Base-by-base conservation (phyloP, 2,113 vertebrate genomes). In the Macquaria ambigua region DNA sequence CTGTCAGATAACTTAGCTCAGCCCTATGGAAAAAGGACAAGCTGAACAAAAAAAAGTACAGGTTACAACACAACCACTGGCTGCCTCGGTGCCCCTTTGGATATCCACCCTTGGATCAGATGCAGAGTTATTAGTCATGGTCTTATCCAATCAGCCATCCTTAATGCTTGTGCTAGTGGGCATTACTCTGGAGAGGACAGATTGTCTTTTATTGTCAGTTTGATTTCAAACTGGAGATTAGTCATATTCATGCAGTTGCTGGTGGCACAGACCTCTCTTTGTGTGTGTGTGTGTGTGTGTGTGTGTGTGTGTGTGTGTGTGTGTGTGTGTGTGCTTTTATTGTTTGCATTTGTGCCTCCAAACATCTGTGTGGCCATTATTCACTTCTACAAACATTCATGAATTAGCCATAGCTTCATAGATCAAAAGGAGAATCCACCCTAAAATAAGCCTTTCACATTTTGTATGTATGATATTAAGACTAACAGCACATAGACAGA, bases 131-230 rank as follows among this genome's bases (percentile, higher is more conserved):
- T 92, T 93, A 91, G 86, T 92, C 91, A 93, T 78, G 86, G 81
- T 92, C 76, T 91, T 88, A 92, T 91, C 93, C 90, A 90, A 91
- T 94, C 88, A 91, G 82, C 86, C 74, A 86, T 80, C 80, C 68
- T 82, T 83, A 92, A 92, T 82, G 67, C 84, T 84, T 76, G 62
- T 72, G 79, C 84, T 74, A 73, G 56, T 79, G 87, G 92, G 85
- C 76, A 86, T 87, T 89, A 61, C 62, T 90, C 70, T 87, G 72
- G 84, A 90, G 85, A 84, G 78, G 79, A 92, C 83, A 90, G 89
- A 90, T 87, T 91, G 88, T 83, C 77, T 92, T 89, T 87, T 87
- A 88, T 88, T 91, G 90, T 91, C 84, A 88, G 79, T 84, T 89
- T 84, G 85, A 89, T 87, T 92, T 88, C 58, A 78, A 91, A 88